phyloP scores from a whole-genome alignment of 2,797 vertebrate genomes.

The Gastrophryne carolinensis region DNA sequence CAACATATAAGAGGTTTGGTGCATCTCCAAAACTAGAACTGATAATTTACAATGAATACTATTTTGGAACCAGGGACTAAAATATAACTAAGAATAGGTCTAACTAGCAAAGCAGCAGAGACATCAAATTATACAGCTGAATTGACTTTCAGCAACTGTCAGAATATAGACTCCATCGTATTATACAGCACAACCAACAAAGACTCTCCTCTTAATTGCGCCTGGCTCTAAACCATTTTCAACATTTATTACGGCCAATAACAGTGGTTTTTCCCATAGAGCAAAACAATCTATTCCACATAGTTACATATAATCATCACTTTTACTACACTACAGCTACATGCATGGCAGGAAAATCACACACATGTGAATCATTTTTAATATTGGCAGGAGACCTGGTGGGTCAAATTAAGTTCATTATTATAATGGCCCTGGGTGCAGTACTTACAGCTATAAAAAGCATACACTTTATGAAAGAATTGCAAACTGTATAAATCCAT shows the following conservation, averaged over 20 bases:
- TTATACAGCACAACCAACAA: neutral
- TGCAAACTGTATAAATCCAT: neutral
- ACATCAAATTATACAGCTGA: too few relatives aligned
- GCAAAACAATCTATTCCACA: neutral
- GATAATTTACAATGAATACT: too few relatives aligned
- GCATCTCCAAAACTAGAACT: too few relatives aligned
- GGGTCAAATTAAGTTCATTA: constrained; percentile 25
- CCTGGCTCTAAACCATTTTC: neutral
- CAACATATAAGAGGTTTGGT: too few relatives aligned
- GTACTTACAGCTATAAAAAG: neutral
- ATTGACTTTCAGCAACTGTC: too few relatives aligned
- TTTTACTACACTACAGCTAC: neutral
- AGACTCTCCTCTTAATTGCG: neutral
- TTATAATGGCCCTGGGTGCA: neutral
- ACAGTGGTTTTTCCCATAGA: neutral
- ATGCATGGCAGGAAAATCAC: constrained; percentile 14
- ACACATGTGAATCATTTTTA: constrained; percentile 10
- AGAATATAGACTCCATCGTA: neutral
- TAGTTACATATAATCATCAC: neutral
- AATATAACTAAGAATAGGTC: too few relatives aligned
- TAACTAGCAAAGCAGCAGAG: too few relatives aligned
- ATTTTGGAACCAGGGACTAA: too few relatives aligned
- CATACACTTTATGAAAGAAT: neutral
- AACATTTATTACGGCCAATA: neutral
- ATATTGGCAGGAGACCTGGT: neutral